Conservation (phyloP, 2,888 invertebrate species). For the Vanessa cardui region DNA sequence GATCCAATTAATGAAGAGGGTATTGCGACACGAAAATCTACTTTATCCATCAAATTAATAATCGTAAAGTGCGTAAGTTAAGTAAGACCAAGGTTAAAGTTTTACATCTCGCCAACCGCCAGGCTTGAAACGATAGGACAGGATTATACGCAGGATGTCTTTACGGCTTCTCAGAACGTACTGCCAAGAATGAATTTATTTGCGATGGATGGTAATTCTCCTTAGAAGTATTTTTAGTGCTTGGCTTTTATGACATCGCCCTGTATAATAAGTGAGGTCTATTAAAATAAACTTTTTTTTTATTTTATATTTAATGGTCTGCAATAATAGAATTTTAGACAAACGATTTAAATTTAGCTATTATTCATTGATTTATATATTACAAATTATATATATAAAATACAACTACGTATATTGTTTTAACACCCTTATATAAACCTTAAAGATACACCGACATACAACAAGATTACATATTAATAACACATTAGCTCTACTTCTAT, state of each 20-base stretch:
- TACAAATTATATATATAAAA: too few species aligned
- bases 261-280: conserved; percentile 13
- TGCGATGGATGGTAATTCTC: conserved; percentile 15
- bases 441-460: too few species aligned
- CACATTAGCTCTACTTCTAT: background rate
- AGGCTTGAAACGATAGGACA: conserved; percentile 35
- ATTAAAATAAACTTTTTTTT: conserved; percentile 8
- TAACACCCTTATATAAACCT: too few species aligned
- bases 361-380: background rate
- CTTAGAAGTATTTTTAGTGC: conserved; percentile 15
- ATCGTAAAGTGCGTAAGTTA: conserved; percentile 12
- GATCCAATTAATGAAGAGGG: background rate
- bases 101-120: conserved; percentile 25
- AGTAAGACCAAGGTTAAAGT: conserved; percentile 22
- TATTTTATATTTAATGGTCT: background rate
- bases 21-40: background rate
- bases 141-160: conserved; percentile 57
- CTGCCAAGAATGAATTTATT: conserved; percentile 27
- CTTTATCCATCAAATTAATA: conserved; percentile 7
- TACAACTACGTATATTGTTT: too few species aligned
- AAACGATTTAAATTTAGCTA: background rate
- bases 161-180: conserved; percentile 40
- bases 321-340: background rate
- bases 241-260: conserved; percentile 8
- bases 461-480: too few species aligned